Evolutionary conservation across 1,140 invertebrate species (phyloP).

Genomic region (Chironomus tepperi): DNA sequence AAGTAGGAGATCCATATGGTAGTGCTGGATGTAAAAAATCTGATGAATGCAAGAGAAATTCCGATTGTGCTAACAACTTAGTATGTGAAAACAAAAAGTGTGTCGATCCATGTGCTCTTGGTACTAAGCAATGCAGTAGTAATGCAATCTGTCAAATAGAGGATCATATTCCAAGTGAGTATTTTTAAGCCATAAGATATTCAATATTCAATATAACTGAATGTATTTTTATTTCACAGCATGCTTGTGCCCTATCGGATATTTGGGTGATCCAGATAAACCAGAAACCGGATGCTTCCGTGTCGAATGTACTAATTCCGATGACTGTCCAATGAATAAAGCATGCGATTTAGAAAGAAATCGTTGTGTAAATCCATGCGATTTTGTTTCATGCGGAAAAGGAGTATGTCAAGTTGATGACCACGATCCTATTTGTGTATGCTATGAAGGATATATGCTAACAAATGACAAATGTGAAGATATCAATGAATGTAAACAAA

Average conservation of each 20-base stretch:
- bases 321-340: constrained; percentile 65
- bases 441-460: constrained; percentile 62
- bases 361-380: constrained; percentile 74
- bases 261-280: constrained; percentile 69
- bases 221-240: constrained; percentile 27
- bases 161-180: constrained; percentile 51
- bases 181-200: not conserved
- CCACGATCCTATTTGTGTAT: constrained; percentile 63
- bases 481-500: constrained; percentile 66
- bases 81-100: constrained; percentile 65
- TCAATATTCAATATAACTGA: not conserved
- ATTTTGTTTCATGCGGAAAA: constrained; percentile 60
- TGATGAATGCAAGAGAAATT: constrained; percentile 57
- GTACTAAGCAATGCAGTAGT: constrained; percentile 54
- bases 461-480: constrained; percentile 63
- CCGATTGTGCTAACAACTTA: constrained; percentile 60
- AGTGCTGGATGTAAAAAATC: constrained; percentile 60
- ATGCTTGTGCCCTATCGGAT: constrained; percentile 67
- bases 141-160: constrained; percentile 63
- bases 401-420: constrained; percentile 59
- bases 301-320: constrained; percentile 69
- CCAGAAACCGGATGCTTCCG: constrained; percentile 64
- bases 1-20: constrained; percentile 66
- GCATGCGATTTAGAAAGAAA: constrained; percentile 63
- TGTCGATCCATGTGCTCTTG: constrained; percentile 56